These are phyloP conservation scores for Drosophila mulleri DNA, from an alignment of 2,888 invertebrate species.

Conservation along the genomic window DNA sequence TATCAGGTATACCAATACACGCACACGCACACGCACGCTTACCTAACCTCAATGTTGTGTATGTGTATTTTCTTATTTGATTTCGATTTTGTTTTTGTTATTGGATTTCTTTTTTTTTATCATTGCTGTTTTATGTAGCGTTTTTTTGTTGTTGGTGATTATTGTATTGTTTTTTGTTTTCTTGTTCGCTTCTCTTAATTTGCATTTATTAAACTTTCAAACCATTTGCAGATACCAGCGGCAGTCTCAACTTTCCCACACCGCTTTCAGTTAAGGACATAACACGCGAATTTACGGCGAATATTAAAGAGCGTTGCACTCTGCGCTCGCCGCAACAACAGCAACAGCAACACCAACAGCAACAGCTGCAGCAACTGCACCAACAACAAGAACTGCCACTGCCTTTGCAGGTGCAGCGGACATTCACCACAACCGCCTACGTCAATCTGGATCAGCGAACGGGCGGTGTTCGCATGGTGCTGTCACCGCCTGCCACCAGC, in stretches of 20 bases:
- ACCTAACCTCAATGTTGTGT: slow-evolving; percentile 46
- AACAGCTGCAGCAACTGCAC: slow-evolving; percentile 16
- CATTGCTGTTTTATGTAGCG: neutral
- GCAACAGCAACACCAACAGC: slow-evolving; percentile 59
- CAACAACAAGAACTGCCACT: slow-evolving; percentile 35
- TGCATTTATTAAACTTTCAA: slow-evolving; percentile 25
- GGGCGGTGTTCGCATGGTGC: slow-evolving; percentile 83
- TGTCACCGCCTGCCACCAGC: slow-evolving; percentile 64
- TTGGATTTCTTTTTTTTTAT: slow-evolving; percentile 36
- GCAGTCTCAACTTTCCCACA: slow-evolving; percentile 88
- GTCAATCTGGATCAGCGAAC: slow-evolving; percentile 77
- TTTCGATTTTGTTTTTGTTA: slow-evolving; percentile 7
- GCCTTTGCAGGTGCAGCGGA: slow-evolving; percentile 39
- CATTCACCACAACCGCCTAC: slow-evolving; percentile 60
- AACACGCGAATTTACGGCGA: slow-evolving; percentile 88
- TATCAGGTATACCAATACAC: slow-evolving; percentile 87
- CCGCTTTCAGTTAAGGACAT: slow-evolving; percentile 87
- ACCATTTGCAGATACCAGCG: slow-evolving; percentile 86
- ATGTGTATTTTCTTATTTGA: slow-evolving; percentile 9
- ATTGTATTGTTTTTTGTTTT: slow-evolving; percentile 1
- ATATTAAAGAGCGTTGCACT: slow-evolving; percentile 86
- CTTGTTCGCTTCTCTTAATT: slow-evolving; percentile 18
- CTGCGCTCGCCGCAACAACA: slow-evolving; percentile 73
- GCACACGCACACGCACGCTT: slow-evolving; percentile 8
- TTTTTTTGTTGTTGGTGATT: slow-evolving; percentile 15